These are phyloP conservation scores for Flexamia atlantica DNA, from an alignment of 2,888 invertebrate genomes.

Conservation along the genomic window DNA sequence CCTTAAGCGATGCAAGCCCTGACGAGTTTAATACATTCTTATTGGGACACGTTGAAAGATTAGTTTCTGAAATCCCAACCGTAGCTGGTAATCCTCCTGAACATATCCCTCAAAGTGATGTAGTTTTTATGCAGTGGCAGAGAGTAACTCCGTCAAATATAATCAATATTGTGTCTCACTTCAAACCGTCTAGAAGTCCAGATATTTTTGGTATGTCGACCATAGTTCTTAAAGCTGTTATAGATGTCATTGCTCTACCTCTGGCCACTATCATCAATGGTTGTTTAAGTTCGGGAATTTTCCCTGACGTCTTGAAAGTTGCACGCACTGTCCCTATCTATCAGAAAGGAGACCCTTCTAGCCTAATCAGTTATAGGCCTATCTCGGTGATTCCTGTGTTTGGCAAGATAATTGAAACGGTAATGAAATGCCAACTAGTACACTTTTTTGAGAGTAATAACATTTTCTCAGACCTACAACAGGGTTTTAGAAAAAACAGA, in stretches of 20 bases:
- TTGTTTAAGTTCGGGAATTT: slow-evolving; percentile 19
- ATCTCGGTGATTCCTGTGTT: slow-evolving; percentile 49
- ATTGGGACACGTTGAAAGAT: background rate
- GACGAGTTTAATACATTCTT: background rate
- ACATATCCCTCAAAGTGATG: background rate
- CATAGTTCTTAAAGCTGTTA: background rate
- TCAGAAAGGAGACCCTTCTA: slow-evolving; percentile 46
- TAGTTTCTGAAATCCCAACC: background rate
- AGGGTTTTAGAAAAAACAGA: slow-evolving; percentile 37
- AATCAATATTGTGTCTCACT: background rate
- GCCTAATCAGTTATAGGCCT: slow-evolving; percentile 36
- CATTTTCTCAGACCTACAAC: slow-evolving; percentile 24
- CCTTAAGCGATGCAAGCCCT: background rate
- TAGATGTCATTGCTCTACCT: slow-evolving; percentile 7
- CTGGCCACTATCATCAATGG: slow-evolving; percentile 26
- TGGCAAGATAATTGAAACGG: slow-evolving; percentile 34
- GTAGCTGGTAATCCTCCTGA: background rate
- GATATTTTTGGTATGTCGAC: slow-evolving; percentile 38
- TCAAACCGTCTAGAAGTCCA: slow-evolving; percentile 16
- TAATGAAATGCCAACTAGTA: slow-evolving; percentile 33
- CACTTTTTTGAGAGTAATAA: background rate
- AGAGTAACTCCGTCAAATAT: background rate
- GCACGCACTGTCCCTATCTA: slow-evolving; percentile 33
- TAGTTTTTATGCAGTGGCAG: background rate
- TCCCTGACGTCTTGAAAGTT: background rate